These are phyloP conservation scores for Druon quercuslanigerum DNA, from an alignment of 1,140 invertebrate genomes.

Conservation along the genomic window DNA sequence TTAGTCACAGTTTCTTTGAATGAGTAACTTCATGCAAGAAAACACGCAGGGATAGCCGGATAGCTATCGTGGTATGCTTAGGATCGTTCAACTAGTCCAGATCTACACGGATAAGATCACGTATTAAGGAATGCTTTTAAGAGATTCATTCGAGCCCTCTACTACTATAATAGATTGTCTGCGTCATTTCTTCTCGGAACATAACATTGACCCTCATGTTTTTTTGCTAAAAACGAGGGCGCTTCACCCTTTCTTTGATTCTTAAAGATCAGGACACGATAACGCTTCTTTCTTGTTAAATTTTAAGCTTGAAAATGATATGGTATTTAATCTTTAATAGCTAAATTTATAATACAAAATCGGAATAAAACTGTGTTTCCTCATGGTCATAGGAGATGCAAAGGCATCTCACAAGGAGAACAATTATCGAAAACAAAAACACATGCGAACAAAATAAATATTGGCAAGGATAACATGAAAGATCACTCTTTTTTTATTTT, in stretches of 20 bases:
- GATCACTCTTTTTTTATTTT: too few relatives aligned
- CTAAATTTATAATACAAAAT: neutral
- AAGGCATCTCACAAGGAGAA: too few relatives aligned
- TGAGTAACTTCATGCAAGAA: constrained; percentile 20
- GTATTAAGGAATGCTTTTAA: constrained; percentile 72
- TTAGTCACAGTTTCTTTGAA: constrained; percentile 34
- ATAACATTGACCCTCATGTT: constrained; percentile 18
- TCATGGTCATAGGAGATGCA: too few relatives aligned
- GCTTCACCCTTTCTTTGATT: neutral
- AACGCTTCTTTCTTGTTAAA: neutral
- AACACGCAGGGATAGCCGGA: constrained; percentile 2
- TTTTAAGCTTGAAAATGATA: neutral
- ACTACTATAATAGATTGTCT: constrained; percentile 60
- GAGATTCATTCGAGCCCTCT: constrained; percentile 36
- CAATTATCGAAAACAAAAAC: too few relatives aligned
- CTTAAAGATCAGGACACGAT: constrained; percentile 3
- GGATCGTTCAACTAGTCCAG: constrained; percentile 46
- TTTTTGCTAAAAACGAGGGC: constrained; percentile 2
- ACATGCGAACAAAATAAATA: too few relatives aligned
- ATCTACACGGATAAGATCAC: constrained; percentile 62
- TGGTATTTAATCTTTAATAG: neutral
- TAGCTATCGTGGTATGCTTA: constrained; percentile 17
- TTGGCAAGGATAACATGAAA: too few relatives aligned
- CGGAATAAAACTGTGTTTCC: too few relatives aligned
- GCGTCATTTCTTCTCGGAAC: constrained; percentile 39